Percentiles rank a stretch among this genome's conserved stretches.
Evolutionary conservation across 2,888 invertebrate species (phyloP).

Genomic region (Cacoxenus indagator): DNA sequence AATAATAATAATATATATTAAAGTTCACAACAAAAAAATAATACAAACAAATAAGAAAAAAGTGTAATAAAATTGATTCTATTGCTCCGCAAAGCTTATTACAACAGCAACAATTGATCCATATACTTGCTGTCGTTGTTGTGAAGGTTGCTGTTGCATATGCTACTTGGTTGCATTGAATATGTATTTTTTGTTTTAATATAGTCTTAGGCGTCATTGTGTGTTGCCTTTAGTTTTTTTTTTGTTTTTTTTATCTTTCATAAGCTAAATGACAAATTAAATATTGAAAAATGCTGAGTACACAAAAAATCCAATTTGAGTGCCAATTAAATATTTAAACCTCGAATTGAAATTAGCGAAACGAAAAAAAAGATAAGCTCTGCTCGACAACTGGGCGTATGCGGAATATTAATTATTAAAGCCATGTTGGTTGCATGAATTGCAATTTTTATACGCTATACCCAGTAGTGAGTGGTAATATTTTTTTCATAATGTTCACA

Average conservation of each 20-base stretch:
- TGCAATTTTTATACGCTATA: background rate
- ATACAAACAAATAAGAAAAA: too few species aligned
- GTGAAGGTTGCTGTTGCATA: constrained; percentile 38
- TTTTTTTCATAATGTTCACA: background rate
- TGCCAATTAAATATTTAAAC: constrained; percentile 1
- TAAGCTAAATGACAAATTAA: constrained; percentile 19
- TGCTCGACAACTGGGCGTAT: background rate
- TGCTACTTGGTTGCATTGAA: background rate
- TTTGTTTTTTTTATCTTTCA: background rate
- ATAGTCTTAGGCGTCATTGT: background rate
- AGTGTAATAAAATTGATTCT: too few species aligned
- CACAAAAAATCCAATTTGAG: background rate
- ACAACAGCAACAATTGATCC: too few species aligned
- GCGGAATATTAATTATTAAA: constrained; percentile 9
- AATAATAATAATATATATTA: too few species aligned
- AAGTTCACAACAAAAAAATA: too few species aligned
- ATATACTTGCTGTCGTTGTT: constrained; percentile 32
- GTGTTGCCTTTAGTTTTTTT: constrained; percentile 16
- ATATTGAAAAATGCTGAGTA: background rate
- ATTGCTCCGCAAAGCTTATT: too few species aligned
- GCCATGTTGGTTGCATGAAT: background rate
- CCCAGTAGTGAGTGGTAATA: too few species aligned
- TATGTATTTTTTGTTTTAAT: too few species aligned
- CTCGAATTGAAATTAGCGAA: background rate
- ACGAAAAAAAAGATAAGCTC: background rate